phyloP scores from a whole-genome alignment of 2,888 invertebrate genomes.

The Callyntrura sp. region DNA sequence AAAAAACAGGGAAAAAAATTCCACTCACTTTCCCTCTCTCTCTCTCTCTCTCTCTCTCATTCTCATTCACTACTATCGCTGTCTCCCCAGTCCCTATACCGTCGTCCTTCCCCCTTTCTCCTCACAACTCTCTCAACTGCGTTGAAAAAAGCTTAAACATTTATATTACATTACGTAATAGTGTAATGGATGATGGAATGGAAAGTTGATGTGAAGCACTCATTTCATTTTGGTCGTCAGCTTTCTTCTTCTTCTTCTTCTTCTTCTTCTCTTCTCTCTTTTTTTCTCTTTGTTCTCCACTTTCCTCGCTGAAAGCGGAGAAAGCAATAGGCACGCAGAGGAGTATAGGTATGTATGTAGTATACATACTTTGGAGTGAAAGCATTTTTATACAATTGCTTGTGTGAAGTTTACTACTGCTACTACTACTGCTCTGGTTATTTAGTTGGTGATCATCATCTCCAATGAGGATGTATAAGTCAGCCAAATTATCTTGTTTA shows the following conservation, averaged over 20 bases:
- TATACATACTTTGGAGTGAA: too few relatives aligned
- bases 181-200: conserved; percentile 53
- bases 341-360: too few relatives aligned
- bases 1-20: too few relatives aligned
- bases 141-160: conserved; percentile 50
- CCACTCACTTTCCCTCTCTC: neutral
- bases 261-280: neutral
- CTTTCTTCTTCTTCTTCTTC: neutral
- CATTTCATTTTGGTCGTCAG: conserved; percentile 15
- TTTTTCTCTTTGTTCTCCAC: neutral
- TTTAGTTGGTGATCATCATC: neutral
- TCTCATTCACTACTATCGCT: neutral
- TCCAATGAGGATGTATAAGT: conserved; percentile 8
- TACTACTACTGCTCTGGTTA: neutral
- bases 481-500: conserved; percentile 42
- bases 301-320: neutral
- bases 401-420: neutral
- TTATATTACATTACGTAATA: conserved; percentile 45
- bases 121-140: neutral
- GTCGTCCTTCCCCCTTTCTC: neutral
- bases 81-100: neutral
- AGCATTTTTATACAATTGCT: too few relatives aligned
- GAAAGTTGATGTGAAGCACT: conserved; percentile 48
- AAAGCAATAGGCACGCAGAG: too few relatives aligned
- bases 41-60: neutral